Base-by-base conservation (phyloP, 1,140 invertebrate species). In the Heliconius himera region DNA sequence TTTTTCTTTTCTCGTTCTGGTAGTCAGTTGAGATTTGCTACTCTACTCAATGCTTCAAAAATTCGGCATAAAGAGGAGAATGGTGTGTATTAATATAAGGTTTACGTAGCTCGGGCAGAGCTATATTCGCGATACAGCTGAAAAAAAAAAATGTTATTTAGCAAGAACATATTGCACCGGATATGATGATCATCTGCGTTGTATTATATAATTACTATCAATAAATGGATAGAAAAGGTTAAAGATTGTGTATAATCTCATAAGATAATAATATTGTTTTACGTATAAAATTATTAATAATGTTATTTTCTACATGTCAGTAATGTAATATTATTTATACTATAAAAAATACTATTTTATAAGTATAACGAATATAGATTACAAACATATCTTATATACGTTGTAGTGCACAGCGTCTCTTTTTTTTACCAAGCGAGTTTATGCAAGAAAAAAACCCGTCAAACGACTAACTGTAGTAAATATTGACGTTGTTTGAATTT, bases 61-160 rank as follows among this genome's bases (percentile, higher is more conserved):
- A 46, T 46, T 46, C 3, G 41, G 13, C 0, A 1, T 13, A 46
- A 46, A 46, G 0, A 16, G 41, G 4, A 4, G 41, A 46, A 46
- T 13, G 3, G 41, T 16, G 41, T 46, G 13, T 46, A 3, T 16
- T 16, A 4, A 46, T 46, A 46, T 3, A 46, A 46, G 4, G 13
- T 46, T 5, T 4, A 16, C 41, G 4, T 0, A n/a, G n/a, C n/a
- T n/a, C n/a, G n/a, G n/a, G n/a, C 0, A 3, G 3, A 36, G 11
- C 3, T 46, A 13, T 13, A 46, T 46, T 3, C 3, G 13, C 13
- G 41, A 16, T 46, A 46, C 41, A 16, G 13, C 13, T 46, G 13
- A 46, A 16, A 3, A 0, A 46, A 46, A 16, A 41, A 46, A 46
- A 16, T 1, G 6, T 0, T 36, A 41, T 9, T n/a, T 56, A 22